phyloP scores from a whole-genome alignment of 1,140 invertebrate genomes.

The Rhynchophorus ferrugineus region DNA sequence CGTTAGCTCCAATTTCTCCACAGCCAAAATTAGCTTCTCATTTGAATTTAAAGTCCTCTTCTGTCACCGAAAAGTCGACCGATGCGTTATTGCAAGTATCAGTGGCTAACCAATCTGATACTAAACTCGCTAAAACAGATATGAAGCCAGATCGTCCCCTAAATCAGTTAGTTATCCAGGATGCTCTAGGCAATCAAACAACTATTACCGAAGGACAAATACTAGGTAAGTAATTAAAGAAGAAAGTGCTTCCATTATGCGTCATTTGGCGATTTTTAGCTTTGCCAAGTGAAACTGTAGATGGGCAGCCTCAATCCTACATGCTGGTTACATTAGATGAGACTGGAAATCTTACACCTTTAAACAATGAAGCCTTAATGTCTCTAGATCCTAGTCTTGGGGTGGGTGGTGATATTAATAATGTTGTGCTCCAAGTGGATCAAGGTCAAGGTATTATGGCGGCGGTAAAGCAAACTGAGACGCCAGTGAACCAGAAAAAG shows the following conservation, averaged over 20 bases:
- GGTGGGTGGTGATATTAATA: constrained; percentile 34
- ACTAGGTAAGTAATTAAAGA: constrained; percentile 38
- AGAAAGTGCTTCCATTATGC: no score
- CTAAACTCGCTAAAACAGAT: constrained; percentile 24
- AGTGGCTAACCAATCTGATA: neutral
- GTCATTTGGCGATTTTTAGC: no score
- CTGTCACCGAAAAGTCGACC: neutral
- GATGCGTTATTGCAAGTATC: neutral
- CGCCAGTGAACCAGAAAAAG: neutral
- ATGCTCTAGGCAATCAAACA: constrained; percentile 37
- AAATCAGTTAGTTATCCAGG: constrained; percentile 38
- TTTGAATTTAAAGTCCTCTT: neutral
- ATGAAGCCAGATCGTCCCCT: constrained; percentile 37
- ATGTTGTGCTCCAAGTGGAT: constrained; percentile 38
- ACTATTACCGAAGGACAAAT: constrained; percentile 52
- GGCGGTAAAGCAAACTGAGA: constrained; percentile 6
- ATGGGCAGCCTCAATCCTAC: constrained; percentile 54
- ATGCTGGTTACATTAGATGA: constrained; percentile 57
- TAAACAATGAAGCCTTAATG: constrained; percentile 59
- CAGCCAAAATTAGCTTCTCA: neutral
- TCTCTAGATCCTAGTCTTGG: constrained; percentile 37
- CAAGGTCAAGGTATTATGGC: constrained; percentile 22
- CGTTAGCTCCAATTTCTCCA: constrained; percentile 5
- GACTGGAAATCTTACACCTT: constrained; percentile 58
- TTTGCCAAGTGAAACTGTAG: constrained; percentile 56